Base-by-base conservation (phyloP, 1,140 invertebrate species). In the Sycophila sp. region DNA sequence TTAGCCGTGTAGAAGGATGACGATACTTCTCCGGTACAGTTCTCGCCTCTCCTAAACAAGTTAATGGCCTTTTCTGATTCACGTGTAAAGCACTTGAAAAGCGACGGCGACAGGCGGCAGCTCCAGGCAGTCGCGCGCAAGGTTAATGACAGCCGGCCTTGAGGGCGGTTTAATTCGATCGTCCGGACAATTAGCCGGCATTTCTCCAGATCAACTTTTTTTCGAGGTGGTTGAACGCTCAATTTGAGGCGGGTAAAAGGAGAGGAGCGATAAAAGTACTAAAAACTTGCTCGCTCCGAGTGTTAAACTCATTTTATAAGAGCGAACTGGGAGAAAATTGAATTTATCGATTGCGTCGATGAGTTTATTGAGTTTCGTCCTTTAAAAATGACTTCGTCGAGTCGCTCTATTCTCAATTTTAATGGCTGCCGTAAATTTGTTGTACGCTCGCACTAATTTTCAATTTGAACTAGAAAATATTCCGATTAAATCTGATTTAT, bases 31-130 rank as follows among this genome's bases (percentile, higher is more conserved):
- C 30, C n/a, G n/a, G n/a, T n/a, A n/a, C n/a, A n/a, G n/a, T n/a
- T 28, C 55, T 51, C 47, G 10, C 45, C 36, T 40, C 58, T 63
- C 24, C 60, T 59, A 47, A 64, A 58, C 53, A 40, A 65, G 55
- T 65, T 65, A 71, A 71, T 59, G 36, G 62, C 24, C 45, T 71
- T 71, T 66, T 60, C 69, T 59, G 42, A 71, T 65, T 59, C 69
- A 28, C 42, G 22, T 13, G 17, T 15, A 40, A n/a, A 26, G 45
- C 4, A 6, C 7, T 45, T 26, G 24, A 45, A 2, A 59, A 17
- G 3, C 6, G 13, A 26, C 7, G 17, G n/a, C n/a, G n/a, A n/a
- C n/a, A n/a, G n/a, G n/a, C n/a, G n/a, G n/a, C n/a, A n/a, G n/a
- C n/a, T n/a, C n/a, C n/a, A 42, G 40, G 40, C 26, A 2, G 7